These are phyloP conservation scores for Coranthus polyacanthus DNA, from an alignment of 2,797 vertebrate species.

Conservation along the genomic window DNA sequence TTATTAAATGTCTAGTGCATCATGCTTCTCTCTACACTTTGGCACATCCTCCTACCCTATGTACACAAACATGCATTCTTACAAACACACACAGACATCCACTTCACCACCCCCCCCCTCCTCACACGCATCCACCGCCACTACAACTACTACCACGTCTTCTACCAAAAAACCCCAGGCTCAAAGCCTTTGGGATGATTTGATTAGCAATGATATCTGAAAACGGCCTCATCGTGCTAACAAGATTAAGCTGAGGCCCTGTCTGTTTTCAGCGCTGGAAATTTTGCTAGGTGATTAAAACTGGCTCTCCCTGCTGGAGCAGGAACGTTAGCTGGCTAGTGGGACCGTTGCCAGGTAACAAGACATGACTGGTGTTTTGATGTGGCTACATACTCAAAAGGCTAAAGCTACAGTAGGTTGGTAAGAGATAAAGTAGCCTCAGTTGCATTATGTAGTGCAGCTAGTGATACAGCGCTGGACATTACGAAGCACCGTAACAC, in stretches of 20 bases:
- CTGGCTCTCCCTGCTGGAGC: slow-evolving; percentile 84
- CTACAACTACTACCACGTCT: slow-evolving; percentile 39
- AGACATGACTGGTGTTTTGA: slow-evolving; percentile 80
- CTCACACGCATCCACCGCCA: slow-evolving; percentile 19
- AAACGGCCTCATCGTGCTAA: slow-evolving; percentile 92
- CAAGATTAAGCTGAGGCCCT: slow-evolving; percentile 90
- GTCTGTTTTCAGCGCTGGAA: slow-evolving; percentile 88
- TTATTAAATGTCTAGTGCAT: slow-evolving; percentile 38
- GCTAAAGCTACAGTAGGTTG: slow-evolving; percentile 63
- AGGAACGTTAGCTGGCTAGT: slow-evolving; percentile 77
- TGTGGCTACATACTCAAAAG: slow-evolving; percentile 72
- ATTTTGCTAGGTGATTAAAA: slow-evolving; percentile 88
- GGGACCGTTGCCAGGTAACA: slow-evolving; percentile 90
- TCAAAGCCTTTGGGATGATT: slow-evolving; percentile 90
- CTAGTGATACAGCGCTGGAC: neutral
- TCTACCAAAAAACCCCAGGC: slow-evolving; percentile 63
- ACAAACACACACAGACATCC: slow-evolving; percentile 61
- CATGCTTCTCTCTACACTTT: slow-evolving; percentile 25
- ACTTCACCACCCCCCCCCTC: slow-evolving; percentile 39
- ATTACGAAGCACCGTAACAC: neutral
- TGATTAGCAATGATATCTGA: slow-evolving; percentile 92
- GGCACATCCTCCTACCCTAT: slow-evolving; percentile 4
- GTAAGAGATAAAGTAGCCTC: slow-evolving; percentile 51
- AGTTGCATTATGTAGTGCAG: neutral
- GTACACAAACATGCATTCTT: slow-evolving; percentile 45